Evolutionary conservation across 2,888 invertebrate genomes (phyloP), one percentile per base, ranked within the genome.

Genomic region (Polydrusus tereticollis): DNA sequence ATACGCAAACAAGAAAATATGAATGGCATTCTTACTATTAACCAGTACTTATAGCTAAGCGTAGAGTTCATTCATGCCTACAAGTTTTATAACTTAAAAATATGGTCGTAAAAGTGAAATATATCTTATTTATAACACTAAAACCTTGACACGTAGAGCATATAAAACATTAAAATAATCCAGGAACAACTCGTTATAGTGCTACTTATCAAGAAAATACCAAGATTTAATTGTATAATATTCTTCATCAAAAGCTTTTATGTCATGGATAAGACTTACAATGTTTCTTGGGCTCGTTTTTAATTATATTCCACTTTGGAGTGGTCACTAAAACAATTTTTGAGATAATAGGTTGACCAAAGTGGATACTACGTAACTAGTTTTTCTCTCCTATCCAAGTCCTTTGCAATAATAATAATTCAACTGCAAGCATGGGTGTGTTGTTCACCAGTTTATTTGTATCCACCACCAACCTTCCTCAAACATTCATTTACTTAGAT

Each of bases 241-340:
- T 72, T 63, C 66, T 69, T 66, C 72, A 66, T 72, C 75, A 66
- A 72, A 75, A 66, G 69, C 75, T 75, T 75, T 75, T 75, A 75
- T 75, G 75, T 75, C 68, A 14, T 38, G 72, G 72, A 75, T 72
- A 75, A 75, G 58, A 36, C 55, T 66, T 66, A 75, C 75, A 75
- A 75, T 75, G 75, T 75, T 69, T 58, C 66, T 57, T 29, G 20
- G 66, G 67, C 67, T 69, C 41, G 75, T 75, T 75, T 75, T 75
- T 75, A 75, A 75, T 75, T 75, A 75, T 75, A 75, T 75, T 72
- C 75, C 62, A 75, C 75, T 72, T 75, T 65, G 41, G 69, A 68
- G 58, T 55, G 74, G 74, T 65, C 74, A 74, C 68, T 72, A 68
- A 72, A 69, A 75, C 69, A 41, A 69, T 75, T 72, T 69, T 69